Conservation (phyloP, 2,797 vertebrate species). For the Acipenser oxyrinchus region DNA sequence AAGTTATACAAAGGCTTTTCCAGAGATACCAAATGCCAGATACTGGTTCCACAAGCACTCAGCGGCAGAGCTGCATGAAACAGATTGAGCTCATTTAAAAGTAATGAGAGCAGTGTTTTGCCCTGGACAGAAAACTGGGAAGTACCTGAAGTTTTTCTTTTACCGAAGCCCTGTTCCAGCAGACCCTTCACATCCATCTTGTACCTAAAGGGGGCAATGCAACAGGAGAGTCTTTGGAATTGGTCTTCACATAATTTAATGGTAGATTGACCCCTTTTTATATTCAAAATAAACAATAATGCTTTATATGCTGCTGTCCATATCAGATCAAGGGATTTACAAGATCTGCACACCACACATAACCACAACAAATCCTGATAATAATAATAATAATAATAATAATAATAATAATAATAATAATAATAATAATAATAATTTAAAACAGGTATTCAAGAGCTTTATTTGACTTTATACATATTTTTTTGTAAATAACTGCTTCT, state of each 20-base stretch:
- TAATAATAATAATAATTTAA: too few species aligned
- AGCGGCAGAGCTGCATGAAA: background rate
- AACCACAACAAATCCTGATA: too few species aligned
- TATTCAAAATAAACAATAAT: background rate
- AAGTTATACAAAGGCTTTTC: background rate
- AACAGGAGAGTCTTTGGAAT: too few species aligned
- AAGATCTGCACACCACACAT: background rate
- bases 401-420: too few species aligned
- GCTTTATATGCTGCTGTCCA: background rate
- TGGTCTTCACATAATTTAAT: too few species aligned
- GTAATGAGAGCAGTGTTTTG: background rate
- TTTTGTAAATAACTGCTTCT: too few species aligned
- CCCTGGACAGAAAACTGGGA: constrained; percentile 23
- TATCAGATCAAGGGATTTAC: background rate
- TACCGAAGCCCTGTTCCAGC: constrained; percentile 52
- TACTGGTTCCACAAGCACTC: background rate
- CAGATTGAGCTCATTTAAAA: background rate
- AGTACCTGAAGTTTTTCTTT: constrained; percentile 45
- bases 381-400: too few species aligned
- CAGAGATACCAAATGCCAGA: constrained; percentile 10
- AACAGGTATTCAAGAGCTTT: too few species aligned
- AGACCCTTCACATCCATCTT: constrained; percentile 48
- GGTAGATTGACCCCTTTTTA: constrained; percentile 3
- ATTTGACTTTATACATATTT: too few species aligned
- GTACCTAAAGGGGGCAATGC: constrained; percentile 34